A percentile compares a stretch with the other conserved stretches of the same genome.
Conservation (phyloP, 2,797 vertebrate genomes). For the Lutjanus campechanus region DNA sequence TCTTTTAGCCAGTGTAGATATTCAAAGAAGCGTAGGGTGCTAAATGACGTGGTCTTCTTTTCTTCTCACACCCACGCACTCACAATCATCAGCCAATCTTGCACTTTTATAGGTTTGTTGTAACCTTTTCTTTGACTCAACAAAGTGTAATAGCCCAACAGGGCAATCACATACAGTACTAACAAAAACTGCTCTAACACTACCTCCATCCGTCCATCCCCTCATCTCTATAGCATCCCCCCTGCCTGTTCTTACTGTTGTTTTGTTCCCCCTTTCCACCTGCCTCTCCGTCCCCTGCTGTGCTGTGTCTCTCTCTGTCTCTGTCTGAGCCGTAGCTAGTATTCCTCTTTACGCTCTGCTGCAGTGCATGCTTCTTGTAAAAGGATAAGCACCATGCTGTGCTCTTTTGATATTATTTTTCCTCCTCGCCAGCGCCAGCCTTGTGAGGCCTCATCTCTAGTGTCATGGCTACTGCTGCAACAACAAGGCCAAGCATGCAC, state of each 20-base stretch:
- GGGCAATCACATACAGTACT: slow-evolving; percentile 59
- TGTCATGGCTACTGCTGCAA: slow-evolving; percentile 71
- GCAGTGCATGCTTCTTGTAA: slow-evolving; percentile 78
- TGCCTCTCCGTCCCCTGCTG: slow-evolving; percentile 66
- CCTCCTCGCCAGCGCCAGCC: slow-evolving; percentile 71
- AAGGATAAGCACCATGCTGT: slow-evolving; percentile 80
- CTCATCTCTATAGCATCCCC: slow-evolving; percentile 53
- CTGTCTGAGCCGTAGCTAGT: slow-evolving; percentile 67
- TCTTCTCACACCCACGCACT: slow-evolving; percentile 13
- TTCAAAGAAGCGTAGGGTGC: slow-evolving; percentile 28
- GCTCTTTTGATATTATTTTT: slow-evolving; percentile 83
- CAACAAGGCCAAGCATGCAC: slow-evolving; percentile 68
- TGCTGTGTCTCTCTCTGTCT: slow-evolving; percentile 63
- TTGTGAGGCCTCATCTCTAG: slow-evolving; percentile 75
- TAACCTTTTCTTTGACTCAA: slow-evolving; percentile 46
- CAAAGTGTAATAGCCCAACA: slow-evolving; percentile 54
- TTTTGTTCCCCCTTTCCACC: slow-evolving; percentile 68
- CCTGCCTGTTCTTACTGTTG: slow-evolving; percentile 63
- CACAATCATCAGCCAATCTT: slow-evolving; percentile 19
- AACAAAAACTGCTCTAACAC: slow-evolving; percentile 59
- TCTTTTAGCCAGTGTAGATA: slow-evolving; percentile 23
- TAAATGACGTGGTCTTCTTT: slow-evolving; percentile 37
- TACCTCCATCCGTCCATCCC: slow-evolving; percentile 61
- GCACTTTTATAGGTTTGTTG: slow-evolving; percentile 27
- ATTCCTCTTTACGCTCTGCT: slow-evolving; percentile 72